Evolutionary conservation across 2,113 vertebrate species (phyloP).

Genomic region (Rhea pennata): DNA sequence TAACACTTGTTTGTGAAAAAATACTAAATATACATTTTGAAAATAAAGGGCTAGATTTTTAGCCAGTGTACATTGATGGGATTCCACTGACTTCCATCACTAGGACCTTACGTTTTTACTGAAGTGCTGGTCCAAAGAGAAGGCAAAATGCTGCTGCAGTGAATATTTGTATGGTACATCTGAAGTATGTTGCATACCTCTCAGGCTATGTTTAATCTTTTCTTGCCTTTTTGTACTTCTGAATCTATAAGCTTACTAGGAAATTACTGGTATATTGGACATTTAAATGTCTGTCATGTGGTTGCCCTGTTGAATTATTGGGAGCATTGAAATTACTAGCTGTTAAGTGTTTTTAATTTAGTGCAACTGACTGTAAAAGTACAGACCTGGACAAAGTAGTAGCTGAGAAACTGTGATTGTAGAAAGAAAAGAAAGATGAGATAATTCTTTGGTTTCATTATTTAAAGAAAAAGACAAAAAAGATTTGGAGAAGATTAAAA

Average conservation of each 20-base stretch:
- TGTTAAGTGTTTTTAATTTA: not conserved
- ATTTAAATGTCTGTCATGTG: not conserved
- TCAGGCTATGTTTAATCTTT: not conserved
- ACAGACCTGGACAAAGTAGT: not conserved
- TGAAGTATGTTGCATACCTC: not conserved
- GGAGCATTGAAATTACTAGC: not conserved
- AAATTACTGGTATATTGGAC: not conserved
- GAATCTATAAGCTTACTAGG: not conserved
- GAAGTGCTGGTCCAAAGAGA: not conserved
- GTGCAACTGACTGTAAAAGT: not conserved
- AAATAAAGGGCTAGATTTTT: not conserved
- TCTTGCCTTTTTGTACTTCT: not conserved
- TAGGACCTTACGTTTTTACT: not conserved
- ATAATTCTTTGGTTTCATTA: not conserved
- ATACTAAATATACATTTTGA: constrained; percentile 16
- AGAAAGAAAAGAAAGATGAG: not conserved
- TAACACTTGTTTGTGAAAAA: not conserved
- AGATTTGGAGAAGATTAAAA: not conserved
- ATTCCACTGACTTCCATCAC: not conserved
- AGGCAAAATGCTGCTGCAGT: not conserved
- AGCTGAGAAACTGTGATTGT: not conserved
- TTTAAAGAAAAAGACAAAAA: not conserved
- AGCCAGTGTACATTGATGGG: not conserved
- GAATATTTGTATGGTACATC: not conserved
- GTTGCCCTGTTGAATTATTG: not conserved